Percentiles rank a stretch among this genome's conserved stretches.
These are phyloP conservation scores for Vombatus ursinus DNA, from an alignment of 2,113 vertebrate genomes.

Conservation along the genomic window DNA sequence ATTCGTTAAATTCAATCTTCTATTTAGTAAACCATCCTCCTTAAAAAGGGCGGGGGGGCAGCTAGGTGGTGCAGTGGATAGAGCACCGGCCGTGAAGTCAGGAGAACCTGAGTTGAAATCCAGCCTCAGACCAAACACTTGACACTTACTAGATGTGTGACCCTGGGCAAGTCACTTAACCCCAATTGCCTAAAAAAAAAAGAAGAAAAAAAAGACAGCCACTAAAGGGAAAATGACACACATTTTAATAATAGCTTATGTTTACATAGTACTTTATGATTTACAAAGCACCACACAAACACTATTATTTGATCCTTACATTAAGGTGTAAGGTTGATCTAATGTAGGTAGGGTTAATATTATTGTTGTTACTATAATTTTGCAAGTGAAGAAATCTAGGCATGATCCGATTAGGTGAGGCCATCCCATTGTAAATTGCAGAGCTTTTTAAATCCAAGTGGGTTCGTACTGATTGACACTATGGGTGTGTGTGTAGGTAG, in stretches of 20 bases:
- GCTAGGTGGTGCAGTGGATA: too few species aligned
- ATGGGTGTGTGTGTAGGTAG: neutral
- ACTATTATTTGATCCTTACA: neutral
- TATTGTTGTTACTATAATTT: neutral
- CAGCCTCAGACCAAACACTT: too few species aligned
- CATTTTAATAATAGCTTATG: neutral
- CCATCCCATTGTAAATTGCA: neutral
- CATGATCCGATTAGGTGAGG: neutral
- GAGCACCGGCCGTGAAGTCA: too few species aligned
- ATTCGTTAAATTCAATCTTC: neutral
- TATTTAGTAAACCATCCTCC: neutral
- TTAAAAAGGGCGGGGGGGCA: neutral
- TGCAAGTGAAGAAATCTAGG: neutral
- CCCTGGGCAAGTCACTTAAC: too few species aligned
- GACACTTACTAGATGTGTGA: too few species aligned
- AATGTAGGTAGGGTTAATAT: neutral
- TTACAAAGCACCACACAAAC: neutral
- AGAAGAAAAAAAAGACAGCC: neutral
- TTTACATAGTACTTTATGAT: neutral
- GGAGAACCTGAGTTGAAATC: too few species aligned
- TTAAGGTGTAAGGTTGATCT: neutral
- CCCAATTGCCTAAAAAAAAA: neutral
- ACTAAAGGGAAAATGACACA: neutral
- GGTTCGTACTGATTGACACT: neutral
- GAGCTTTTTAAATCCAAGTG: neutral